Evolutionary conservation across 1,140 invertebrate species (phyloP).

Genomic region (Ceratina australensis): DNA sequence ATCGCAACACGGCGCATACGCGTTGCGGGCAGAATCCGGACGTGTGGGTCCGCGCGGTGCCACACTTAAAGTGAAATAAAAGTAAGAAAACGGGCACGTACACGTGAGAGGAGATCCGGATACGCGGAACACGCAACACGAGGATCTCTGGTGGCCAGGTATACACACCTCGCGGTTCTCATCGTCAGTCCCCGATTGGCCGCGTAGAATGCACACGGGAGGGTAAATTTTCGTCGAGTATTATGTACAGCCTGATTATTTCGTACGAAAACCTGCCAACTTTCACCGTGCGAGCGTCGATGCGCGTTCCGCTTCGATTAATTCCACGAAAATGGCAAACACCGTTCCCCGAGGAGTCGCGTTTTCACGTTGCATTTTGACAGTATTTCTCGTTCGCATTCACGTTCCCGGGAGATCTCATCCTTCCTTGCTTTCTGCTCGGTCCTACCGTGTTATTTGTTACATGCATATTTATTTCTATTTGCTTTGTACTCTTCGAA

Average conservation of each 20-base stretch:
- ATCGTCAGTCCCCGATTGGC: conserved; percentile 14
- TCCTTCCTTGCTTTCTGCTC: too few species aligned
- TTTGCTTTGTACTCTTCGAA: too few species aligned
- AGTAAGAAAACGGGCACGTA: conserved; percentile 41
- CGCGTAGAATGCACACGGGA: conserved; percentile 10
- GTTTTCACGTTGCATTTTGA: too few species aligned
- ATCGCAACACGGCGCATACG: background rate
- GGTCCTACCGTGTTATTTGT: too few species aligned
- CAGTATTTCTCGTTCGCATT: too few species aligned
- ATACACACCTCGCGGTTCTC: too few species aligned
- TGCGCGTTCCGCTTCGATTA: conserved; percentile 42
- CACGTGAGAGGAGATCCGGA: conserved; percentile 48
- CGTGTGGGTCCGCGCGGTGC: conserved; percentile 27
- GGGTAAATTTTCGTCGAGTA: conserved; percentile 39
- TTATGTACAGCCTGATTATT: conserved; percentile 29
- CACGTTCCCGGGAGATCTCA: too few species aligned
- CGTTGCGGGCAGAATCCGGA: conserved; percentile 33
- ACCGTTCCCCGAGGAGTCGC: too few species aligned
- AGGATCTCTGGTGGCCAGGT: conserved; percentile 1
- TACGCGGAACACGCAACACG: conserved; percentile 35
- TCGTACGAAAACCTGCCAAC: conserved; percentile 39
- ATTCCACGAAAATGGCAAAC: conserved; percentile 17
- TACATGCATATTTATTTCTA: too few species aligned
- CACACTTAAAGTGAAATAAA: conserved; percentile 48
- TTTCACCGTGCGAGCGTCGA: conserved; percentile 38